phyloP scores from a whole-genome alignment of 2,113 vertebrate species.

The Leptosomus discolor region DNA sequence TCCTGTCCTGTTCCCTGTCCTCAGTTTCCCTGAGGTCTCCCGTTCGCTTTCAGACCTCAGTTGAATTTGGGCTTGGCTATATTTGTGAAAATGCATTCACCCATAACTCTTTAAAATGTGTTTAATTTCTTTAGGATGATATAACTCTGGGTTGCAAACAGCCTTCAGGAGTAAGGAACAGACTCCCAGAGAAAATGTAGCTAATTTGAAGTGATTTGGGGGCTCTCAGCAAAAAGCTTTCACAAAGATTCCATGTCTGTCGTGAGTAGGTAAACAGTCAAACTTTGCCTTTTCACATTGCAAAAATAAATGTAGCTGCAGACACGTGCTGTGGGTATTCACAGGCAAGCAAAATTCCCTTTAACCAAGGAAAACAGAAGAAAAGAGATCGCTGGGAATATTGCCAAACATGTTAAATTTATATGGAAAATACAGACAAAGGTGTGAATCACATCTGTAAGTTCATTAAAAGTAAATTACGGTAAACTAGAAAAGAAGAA shows the following conservation, averaged over 20 bases:
- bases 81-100: not conserved
- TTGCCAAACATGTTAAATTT: not conserved
- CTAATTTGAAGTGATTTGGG: not conserved
- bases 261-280: not conserved
- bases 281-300: not conserved
- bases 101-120: not conserved
- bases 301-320: not conserved
- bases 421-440: not conserved
- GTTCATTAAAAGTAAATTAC: not conserved
- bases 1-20: rapidly evolving
- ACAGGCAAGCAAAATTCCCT: not conserved
- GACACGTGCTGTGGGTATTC: not conserved
- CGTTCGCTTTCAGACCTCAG: not conserved
- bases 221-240: not conserved
- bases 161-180: not conserved
- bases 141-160: not conserved
- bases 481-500: not conserved
- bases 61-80: not conserved
- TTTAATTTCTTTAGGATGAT: not conserved
- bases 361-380: not conserved
- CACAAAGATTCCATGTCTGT: not conserved
- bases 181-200: not conserved
- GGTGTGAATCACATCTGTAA: not conserved
- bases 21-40: not conserved
- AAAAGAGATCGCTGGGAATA: not conserved